Evolutionary conservation across 2,797 vertebrate species (phyloP).

Genomic region (Danio albolineatus): DNA sequence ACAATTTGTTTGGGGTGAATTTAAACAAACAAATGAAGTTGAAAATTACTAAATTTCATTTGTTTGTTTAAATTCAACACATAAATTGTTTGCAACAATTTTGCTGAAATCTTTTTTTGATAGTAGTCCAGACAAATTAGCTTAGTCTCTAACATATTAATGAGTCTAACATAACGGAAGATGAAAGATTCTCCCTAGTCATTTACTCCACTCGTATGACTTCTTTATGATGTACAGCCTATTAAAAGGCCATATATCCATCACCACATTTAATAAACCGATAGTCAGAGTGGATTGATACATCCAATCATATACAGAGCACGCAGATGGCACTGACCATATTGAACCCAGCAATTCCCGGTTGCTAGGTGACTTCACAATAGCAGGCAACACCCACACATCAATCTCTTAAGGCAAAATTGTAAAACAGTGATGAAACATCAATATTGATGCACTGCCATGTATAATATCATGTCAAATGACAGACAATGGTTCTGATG

Average conservation of each 20-base stretch:
- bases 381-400: constrained; percentile 49
- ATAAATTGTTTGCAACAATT: too few relatives aligned
- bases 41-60: too few relatives aligned
- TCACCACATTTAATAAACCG: background rate
- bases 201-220: constrained; percentile 16
- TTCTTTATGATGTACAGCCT: background rate
- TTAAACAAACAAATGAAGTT: too few relatives aligned
- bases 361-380: constrained; percentile 59
- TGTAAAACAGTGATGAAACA: constrained; percentile 19
- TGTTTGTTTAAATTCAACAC: too few relatives aligned
- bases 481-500: constrained; percentile 10
- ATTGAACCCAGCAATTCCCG: constrained; percentile 31
- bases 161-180: background rate
- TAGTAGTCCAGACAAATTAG: constrained; percentile 87
- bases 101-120: too few relatives aligned
- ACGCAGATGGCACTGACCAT: constrained; percentile 35
- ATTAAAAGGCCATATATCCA: background rate
- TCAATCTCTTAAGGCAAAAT: constrained; percentile 27
- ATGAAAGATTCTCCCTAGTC: background rate
- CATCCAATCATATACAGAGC: constrained; percentile 19
- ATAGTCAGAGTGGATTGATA: background rate
- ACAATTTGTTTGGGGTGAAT: too few relatives aligned
- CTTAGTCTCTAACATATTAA: constrained; percentile 13
- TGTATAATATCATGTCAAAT: background rate
- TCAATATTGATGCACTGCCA: background rate